These are phyloP conservation scores for Clepsis dumicolana DNA, from an alignment of 2,888 invertebrate genomes.

Conservation along the genomic window DNA sequence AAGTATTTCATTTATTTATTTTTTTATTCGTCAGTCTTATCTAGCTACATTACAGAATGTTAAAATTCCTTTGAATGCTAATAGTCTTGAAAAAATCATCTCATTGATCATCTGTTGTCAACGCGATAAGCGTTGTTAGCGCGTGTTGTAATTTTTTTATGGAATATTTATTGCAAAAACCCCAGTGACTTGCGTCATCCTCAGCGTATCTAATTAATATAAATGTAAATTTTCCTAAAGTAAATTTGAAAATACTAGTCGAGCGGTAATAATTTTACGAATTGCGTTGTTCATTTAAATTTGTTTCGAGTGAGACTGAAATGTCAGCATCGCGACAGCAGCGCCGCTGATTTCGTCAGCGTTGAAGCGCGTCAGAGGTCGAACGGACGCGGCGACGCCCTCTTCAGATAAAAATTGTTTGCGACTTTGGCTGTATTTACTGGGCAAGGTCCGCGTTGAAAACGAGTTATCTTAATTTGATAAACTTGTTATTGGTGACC, in stretches of 20 bases:
- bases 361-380: conserved; percentile 28
- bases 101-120: conserved; percentile 5
- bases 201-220: neutral
- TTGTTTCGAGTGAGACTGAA: neutral
- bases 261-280: neutral
- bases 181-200: neutral
- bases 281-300: neutral
- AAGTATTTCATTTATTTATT: too few relatives aligned
- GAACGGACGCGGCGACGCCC: conserved; percentile 28
- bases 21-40: too few relatives aligned
- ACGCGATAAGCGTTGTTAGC: conserved; percentile 1
- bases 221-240: neutral
- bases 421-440: conserved; percentile 22
- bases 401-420: conserved; percentile 41
- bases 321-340: neutral
- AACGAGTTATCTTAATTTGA: conserved; percentile 27
- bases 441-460: conserved; percentile 31
- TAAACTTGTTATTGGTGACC: conserved; percentile 38
- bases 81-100: neutral
- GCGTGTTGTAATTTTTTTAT: neutral
- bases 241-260: neutral
- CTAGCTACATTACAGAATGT: too few relatives aligned
- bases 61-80: neutral
- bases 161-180: conserved; percentile 9
- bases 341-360: conserved; percentile 25